phyloP scores from a whole-genome alignment of 1,140 invertebrate genomes.

The Laupala kohalensis region DNA sequence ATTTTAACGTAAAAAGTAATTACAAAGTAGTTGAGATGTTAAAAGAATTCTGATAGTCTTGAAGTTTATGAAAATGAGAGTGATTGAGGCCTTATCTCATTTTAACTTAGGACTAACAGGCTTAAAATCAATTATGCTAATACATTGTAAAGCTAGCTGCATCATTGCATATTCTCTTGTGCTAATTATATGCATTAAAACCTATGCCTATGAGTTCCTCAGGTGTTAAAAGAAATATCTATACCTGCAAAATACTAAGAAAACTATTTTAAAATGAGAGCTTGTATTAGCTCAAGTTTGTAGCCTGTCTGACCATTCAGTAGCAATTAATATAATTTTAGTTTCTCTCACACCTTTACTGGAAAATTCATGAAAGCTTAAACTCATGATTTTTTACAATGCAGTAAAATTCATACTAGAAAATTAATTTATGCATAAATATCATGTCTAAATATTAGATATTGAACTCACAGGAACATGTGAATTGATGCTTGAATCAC shows the following conservation, averaged over 20 bases:
- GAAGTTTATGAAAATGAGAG: not conserved
- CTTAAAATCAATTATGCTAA: not conserved
- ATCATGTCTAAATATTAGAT: not conserved
- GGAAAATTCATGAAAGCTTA: not conserved
- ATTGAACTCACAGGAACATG: not conserved
- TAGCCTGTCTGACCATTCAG: not conserved
- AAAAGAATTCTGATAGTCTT: not conserved
- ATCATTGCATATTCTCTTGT: not conserved
- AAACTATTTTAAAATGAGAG: not conserved
- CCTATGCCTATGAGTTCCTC: not conserved
- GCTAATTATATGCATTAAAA: not conserved
- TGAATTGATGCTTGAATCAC: not conserved
- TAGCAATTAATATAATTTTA: not conserved
- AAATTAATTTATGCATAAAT: not conserved
- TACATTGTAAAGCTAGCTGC: not conserved
- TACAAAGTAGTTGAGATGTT: not conserved
- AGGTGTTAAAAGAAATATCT: not conserved
- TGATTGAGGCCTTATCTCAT: not conserved
- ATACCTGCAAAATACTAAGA: not conserved
- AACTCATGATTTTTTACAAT: not conserved
- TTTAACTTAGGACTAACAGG: not conserved
- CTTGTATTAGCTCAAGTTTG: not conserved
- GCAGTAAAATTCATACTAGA: not conserved
- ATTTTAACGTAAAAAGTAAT: not conserved
- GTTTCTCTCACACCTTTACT: not conserved